Conservation (phyloP, 2,113 vertebrate species). For the Redunca redunca region DNA sequence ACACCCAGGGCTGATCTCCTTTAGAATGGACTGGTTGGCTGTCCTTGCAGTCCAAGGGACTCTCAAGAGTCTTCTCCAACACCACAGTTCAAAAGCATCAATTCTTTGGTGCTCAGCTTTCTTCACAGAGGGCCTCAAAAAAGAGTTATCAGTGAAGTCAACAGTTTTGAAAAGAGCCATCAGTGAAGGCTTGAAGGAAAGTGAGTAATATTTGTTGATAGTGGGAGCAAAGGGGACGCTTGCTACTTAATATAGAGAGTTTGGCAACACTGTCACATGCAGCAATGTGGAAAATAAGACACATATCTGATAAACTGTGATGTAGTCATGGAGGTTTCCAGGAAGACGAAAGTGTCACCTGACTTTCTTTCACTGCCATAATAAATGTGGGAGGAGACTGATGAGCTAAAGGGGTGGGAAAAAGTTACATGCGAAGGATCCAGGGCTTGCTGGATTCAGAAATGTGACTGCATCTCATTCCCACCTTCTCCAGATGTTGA, state of each 20-base stretch:
- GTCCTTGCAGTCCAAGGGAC: too few relatives aligned
- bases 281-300: not conserved
- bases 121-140: not conserved
- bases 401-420: not conserved
- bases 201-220: not conserved
- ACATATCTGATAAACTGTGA: not conserved
- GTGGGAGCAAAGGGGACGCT: not conserved
- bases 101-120: rapidly evolving
- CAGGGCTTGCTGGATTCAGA: not conserved
- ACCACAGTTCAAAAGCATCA: too few relatives aligned
- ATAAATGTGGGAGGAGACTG: not conserved
- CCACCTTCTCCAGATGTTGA: not conserved
- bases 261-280: not conserved
- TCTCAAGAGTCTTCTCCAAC: too few relatives aligned
- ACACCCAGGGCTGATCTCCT: too few relatives aligned
- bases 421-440: not conserved
- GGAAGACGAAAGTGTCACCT: not conserved
- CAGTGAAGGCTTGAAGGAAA: not conserved
- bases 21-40: too few relatives aligned
- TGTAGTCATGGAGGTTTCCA: not conserved
- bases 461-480: not conserved
- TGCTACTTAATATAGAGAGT: not conserved
- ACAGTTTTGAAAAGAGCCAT: not conserved
- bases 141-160: not conserved
- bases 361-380: not conserved